Base-by-base conservation (phyloP, 1,140 invertebrate species). In the Lucilia sericata region DNA sequence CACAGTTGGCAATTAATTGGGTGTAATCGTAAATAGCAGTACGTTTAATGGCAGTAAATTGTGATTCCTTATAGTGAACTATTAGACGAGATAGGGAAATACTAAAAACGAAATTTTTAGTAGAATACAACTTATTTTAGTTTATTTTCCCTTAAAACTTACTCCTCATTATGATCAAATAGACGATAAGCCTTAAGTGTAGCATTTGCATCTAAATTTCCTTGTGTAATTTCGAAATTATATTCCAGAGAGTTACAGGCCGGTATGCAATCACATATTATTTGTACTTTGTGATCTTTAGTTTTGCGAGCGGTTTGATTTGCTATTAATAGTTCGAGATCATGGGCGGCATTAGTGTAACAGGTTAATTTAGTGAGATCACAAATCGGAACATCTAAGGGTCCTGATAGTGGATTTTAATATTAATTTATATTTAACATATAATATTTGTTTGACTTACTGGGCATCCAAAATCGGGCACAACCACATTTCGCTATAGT, bases 401-500 rank as follows among this genome's bases (percentile, higher is more conserved):
- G 88, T 78, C 90, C 89, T 90, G 42, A 8, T 70, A 55, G 36
- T 3, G 8, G 3, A 36, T 3, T 4, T 36, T 4, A 36, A 36
- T 8, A 36, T 36, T 8, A 36, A 8, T 36, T 36, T 36, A 4
- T 36, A 8, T 36, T 36, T 70, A 70, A 14, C 13, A 12, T 19
- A 9, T n/a, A 5, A 4, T 60, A 17, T 60, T n/a, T 70, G n/a
- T 70, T 74, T 14, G 36, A 85, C 85, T 93, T 88, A 94, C 94
- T 93, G 82, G 94, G 94, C 94, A 95, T 94, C 87, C 94, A 93
- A 86, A 94, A 94, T 84, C 93, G 92, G 30, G 94, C 94, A 85
- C 95, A 95, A 2, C 93, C 91, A 87, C 96, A 96, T 82, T 92
- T 92, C 5, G 91, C 86, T 42, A 94, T 91, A 0, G 95, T 96